Evolutionary conservation across 2,888 invertebrate genomes (phyloP), one percentile per base, ranked within the genome.

Genomic region (Cacoxenus indagator): DNA sequence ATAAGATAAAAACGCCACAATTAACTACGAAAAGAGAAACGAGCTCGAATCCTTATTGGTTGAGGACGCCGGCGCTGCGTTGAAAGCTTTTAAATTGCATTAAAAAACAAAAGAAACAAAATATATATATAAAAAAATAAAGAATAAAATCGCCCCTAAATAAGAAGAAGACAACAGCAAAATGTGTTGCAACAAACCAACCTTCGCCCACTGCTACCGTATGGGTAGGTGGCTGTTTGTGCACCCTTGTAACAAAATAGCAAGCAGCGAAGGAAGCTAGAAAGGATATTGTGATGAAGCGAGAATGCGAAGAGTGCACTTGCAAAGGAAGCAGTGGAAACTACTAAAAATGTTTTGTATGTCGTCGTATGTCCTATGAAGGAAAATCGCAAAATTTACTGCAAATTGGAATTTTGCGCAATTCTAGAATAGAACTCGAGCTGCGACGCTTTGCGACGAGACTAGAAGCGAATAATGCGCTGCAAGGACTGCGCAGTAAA

Each of bases 341-440:
- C 73, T 81, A 81, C 83, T 81, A 81, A 83, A 81, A 81, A 81
- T 81, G 82, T 83, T 83, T 83, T 81, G 83, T 83, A 83, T 81
- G 80, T 81, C 76, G 59, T 59, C 76, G 81, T 81, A 79, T 83
- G 45, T 43, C 11, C 14, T 43, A 43, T 51, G 79, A 78, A 83
- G 76, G 83, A 85, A 85, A 85, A 85, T 86, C 85, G 76, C 83
- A 85, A 85, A 86, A 85, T 85, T 85, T 85, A 85, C 85, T 85
- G 86, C 85, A 85, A 85, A 85, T 85, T 85, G 85, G 86, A 84
- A 82, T 84, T 84, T 82, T 82, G 78, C 83, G 80, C 84, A 83
- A 82, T 84, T 81, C 82, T 82, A 80, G 80, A 82, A 67, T 64
- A 37, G 48, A 37, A 6, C 51, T 8, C 27, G 24, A 27, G 26